These are phyloP conservation scores for Pogona vitticeps DNA, from an alignment of 2,113 vertebrate species.

Conservation along the genomic window DNA sequence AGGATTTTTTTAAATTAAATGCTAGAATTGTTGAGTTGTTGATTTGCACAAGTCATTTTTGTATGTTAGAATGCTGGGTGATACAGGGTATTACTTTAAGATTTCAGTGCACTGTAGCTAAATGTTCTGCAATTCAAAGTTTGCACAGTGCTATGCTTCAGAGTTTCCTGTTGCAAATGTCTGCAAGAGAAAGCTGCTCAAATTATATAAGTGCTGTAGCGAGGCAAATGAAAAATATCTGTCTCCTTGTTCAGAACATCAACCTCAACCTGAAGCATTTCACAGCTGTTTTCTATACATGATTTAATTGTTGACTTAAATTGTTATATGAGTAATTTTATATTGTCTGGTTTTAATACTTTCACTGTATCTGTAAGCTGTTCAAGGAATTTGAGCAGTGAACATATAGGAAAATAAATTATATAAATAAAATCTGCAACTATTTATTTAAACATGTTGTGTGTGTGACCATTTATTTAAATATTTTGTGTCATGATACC, in stretches of 20 bases:
- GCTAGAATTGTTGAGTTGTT: neutral
- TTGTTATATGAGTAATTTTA: neutral
- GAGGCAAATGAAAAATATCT: neutral
- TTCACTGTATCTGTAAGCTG: neutral
- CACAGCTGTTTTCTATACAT: neutral
- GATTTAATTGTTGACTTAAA: neutral
- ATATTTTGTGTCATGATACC: too few species aligned
- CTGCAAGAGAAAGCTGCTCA: neutral
- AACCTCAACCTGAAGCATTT: neutral
- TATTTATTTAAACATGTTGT: neutral
- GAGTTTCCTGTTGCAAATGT: neutral
- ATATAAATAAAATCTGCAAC: neutral
- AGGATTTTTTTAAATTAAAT: neutral
- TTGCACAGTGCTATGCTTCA: neutral
- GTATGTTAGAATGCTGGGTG: neutral
- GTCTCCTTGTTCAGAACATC: neutral
- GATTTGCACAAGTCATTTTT: neutral
- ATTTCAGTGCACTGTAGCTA: neutral
- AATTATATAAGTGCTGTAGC: neutral
- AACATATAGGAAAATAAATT: neutral
- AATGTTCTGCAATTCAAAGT: neutral
- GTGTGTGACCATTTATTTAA: neutral
- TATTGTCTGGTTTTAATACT: neutral
- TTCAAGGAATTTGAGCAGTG: neutral
- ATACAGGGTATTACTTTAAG: neutral